phyloP scores from a whole-genome alignment of 2,113 vertebrate genomes.

The Serilophus lunatus region DNA sequence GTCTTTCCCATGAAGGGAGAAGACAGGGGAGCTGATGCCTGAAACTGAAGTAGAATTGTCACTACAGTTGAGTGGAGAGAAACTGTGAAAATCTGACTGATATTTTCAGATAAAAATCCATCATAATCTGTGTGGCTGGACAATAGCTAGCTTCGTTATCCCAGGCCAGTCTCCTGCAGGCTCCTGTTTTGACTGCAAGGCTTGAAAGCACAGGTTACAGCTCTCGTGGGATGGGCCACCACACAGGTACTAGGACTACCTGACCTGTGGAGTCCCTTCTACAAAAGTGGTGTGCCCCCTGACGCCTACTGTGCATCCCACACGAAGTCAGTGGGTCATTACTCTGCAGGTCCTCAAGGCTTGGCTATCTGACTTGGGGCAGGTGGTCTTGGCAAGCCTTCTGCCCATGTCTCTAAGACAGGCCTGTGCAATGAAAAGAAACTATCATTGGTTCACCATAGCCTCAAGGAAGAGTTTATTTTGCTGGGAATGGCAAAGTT shows the following conservation, averaged over 20 bases:
- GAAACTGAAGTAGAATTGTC: not conserved
- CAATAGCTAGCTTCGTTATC: too few species aligned
- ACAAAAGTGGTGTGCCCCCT: accelerated
- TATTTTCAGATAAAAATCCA: not conserved
- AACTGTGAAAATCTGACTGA: not conserved
- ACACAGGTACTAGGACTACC: not conserved
- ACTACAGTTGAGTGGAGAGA: not conserved
- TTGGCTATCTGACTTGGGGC: not conserved
- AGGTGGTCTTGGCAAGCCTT: not conserved
- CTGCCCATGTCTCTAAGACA: not conserved
- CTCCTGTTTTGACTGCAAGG: not conserved
- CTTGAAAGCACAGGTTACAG: not conserved
- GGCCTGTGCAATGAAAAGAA: not conserved
- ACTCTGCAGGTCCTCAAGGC: not conserved
- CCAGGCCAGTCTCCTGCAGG: not conserved
- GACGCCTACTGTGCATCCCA: not conserved
- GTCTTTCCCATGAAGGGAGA: not conserved
- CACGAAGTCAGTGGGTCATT: not conserved
- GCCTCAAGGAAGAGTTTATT: not conserved
- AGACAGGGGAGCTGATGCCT: not conserved
- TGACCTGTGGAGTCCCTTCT: not conserved
- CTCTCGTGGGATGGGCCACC: not conserved
- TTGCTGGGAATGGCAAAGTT: not conserved
- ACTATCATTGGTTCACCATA: not conserved
- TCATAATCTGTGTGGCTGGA: not conserved